A percentile compares a stretch with the other conserved stretches of the same genome.
These are phyloP conservation scores for Cheilosia scutellata DNA, from an alignment of 2,888 invertebrate species.

Conservation along the genomic window DNA sequence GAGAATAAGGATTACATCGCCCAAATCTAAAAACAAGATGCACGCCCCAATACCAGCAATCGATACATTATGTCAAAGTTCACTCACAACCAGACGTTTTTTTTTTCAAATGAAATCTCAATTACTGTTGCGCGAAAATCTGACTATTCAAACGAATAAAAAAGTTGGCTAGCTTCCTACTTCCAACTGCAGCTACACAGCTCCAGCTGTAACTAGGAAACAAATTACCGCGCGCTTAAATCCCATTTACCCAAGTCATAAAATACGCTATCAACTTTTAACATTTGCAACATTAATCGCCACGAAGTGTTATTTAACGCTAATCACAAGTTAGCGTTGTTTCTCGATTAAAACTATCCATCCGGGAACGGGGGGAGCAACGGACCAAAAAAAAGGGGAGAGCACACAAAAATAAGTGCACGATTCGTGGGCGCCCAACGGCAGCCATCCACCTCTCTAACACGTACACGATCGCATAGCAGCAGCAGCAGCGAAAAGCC, in stretches of 20 bases:
- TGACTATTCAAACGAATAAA: conserved; percentile 51
- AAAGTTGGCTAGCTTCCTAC: conserved; percentile 33
- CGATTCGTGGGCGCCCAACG: conserved; percentile 73
- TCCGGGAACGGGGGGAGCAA: not conserved
- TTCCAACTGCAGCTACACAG: conserved; percentile 7
- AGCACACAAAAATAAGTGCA: conserved; percentile 36
- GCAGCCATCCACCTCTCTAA: conserved; percentile 39
- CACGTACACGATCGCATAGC: conserved; percentile 38
- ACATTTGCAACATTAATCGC: conserved; percentile 76
- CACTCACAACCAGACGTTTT: conserved; percentile 55
- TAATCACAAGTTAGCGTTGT: conserved; percentile 74
- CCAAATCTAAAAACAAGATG: conserved; percentile 65
- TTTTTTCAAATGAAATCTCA: conserved; percentile 74
- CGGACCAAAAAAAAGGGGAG: not conserved
- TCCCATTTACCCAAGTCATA: conserved; percentile 71
- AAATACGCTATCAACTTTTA: conserved; percentile 73
- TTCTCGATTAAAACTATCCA: conserved; percentile 47
- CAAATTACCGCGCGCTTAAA: conserved; percentile 74
- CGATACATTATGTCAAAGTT: conserved; percentile 74
- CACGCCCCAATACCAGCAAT: conserved; percentile 68
- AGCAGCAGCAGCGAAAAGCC: conserved; percentile 57
- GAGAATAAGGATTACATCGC: not conserved
- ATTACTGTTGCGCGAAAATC: conserved; percentile 69
- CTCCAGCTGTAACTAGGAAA: conserved; percentile 60
- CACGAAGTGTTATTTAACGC: conserved; percentile 76